phyloP scores from a whole-genome alignment of 2,797 vertebrate genomes.

The Callimico goeldii region DNA sequence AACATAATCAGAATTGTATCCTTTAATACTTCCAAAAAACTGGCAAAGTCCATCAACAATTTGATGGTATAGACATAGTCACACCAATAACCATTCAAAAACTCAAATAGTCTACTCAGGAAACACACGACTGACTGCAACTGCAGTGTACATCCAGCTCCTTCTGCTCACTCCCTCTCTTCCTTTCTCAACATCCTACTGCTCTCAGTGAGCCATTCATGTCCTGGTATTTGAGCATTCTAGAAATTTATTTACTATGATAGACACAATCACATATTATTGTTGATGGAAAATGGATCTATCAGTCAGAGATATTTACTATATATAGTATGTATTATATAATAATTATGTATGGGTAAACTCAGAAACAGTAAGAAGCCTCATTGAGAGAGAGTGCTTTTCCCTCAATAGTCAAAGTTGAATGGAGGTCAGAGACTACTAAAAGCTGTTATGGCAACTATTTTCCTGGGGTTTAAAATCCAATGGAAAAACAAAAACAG shows the following conservation, averaged over 20 bases:
- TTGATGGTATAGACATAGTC: background rate
- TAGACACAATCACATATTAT: background rate
- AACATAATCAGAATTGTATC: background rate
- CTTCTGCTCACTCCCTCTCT: background rate
- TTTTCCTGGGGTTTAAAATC: background rate
- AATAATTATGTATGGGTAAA: background rate
- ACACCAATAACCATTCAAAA: background rate
- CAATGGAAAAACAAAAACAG: background rate
- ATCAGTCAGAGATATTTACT: background rate
- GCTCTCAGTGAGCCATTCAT: background rate
- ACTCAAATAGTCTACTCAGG: background rate
- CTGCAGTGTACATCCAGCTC: background rate
- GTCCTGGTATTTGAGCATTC: background rate
- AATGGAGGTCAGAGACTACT: background rate
- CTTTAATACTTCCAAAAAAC: slow-evolving; percentile 19
- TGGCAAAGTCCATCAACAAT: background rate
- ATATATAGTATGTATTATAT: too few species aligned
- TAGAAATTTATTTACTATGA: background rate
- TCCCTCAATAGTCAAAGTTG: too few species aligned
- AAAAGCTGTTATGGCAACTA: background rate
- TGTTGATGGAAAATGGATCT: background rate
- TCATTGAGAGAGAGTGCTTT: background rate
- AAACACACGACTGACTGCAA: background rate
- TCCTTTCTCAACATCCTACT: background rate
- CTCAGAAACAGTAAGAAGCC: background rate